Evolutionary conservation across 1,140 invertebrate genomes (phyloP), one percentile per base, ranked within the genome.

Genomic region (Drosophila varians): DNA sequence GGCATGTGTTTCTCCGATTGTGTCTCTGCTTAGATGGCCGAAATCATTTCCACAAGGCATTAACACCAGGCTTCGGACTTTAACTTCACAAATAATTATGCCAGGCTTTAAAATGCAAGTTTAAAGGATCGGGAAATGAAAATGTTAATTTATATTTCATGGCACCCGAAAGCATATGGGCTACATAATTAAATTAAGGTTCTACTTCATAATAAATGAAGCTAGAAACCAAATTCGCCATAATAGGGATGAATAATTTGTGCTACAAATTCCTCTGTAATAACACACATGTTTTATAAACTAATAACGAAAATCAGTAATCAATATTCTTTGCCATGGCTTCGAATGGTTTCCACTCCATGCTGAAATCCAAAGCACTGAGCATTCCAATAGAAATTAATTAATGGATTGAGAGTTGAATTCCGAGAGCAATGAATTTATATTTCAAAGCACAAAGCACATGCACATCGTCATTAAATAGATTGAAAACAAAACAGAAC

Each of bases 41-140:
- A 26, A 60, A 60, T 47, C 26, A 38, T 64, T 38, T 46, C 43
- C 60, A 47, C 56, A 64, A 16, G 19, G 23, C 60, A 61, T 47
- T 61, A 61, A 45, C 23, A 38, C 9, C 16, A 11, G 47, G n/a
- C n/a, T n/a, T n/a, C n/a, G n/a, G 31, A 4, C 26, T 54, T 28
- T 11, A 31, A 31, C 3, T 9, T 9, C 9, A 3, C 2, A 3
- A 3, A 31, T 31, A n/a, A 31, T 31, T 31, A 31, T 31, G 9
- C 28, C 9, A 31, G 4, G 23, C 34, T 48, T 53, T 53, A 53
- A 57, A 58, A 12, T 55, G 4, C 21, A 21, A 8, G n/a, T 14
- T 38, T 61, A 25, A 14, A 4, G 6, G 18, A n/a, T 40, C n/a
- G 23, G 8, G 23, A 5, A 7, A 14, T n/a, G n/a, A n/a, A n/a